Evolutionary conservation across 2,797 vertebrate species (phyloP), one percentile per base, ranked within the genome.

Genomic region (Luscinia megarhynchos): DNA sequence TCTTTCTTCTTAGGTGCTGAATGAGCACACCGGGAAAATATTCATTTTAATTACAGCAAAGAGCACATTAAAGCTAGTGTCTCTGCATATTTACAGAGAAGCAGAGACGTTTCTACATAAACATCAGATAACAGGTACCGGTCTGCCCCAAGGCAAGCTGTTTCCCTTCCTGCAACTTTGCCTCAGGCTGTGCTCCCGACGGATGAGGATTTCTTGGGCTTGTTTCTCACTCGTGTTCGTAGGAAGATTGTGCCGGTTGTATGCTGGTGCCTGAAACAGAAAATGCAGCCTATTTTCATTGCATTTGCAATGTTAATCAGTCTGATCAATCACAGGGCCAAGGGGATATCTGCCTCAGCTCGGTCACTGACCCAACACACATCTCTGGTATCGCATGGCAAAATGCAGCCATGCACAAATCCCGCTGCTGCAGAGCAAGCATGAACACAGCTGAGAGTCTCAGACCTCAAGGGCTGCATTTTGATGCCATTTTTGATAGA

Each of bases 121-220:
- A 75, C 11, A 68, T 22, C 13, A 55, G n/a, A 5, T 29, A 72
- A 63, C 34, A 84, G 9, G 57, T 97, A 98, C 98, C 97, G 16
- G 97, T 79, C 94, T 96, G 48, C 86, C 97, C 97, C 97, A 97
- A 4, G 98, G 98, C 68, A 98, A 90, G 76, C 97, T 98, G 88
- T 96, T 97, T 38, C 97, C 98, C 85, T 98, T 98, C 84, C 98
- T 97, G 81, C 97, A 70, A 64, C 98, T 98, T 87, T 98, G 98
- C n/a, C 98, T 98, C 84, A 99, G 94, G 95, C 98, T 99, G 84
- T 98, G 93, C 6, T 99, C 98, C 18, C 98, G 98, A 46, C 98
- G 98, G 84, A 99, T 98, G 69, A 99, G 98, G 63, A 99, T 99
- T 98, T 99, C 99, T 93, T 96, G 98, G 2, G 97, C 97, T 67